Evolutionary conservation across 2,888 invertebrate genomes (phyloP).

Genomic region (Empis stercorea): DNA sequence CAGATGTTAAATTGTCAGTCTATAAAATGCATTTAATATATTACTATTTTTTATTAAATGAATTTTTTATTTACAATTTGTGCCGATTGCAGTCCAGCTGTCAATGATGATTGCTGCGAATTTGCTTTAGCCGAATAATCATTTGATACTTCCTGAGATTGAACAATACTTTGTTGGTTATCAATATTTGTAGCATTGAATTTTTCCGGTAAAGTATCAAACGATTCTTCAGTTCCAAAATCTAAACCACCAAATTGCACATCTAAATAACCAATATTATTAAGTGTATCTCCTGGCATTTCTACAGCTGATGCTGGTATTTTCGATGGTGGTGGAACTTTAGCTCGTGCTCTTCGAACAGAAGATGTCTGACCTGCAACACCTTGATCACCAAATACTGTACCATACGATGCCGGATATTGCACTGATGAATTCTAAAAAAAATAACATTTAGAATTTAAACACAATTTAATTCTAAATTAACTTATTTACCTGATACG

Average conservation of each 20-base stretch:
- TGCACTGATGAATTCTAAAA: slow-evolving; percentile 23
- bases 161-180: slow-evolving; percentile 18
- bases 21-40: slow-evolving; percentile 10
- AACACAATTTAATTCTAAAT: slow-evolving; percentile 8
- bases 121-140: slow-evolving; percentile 32
- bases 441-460: slow-evolving; percentile 14
- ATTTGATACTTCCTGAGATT: slow-evolving; percentile 21
- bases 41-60: too few species aligned
- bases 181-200: slow-evolving; percentile 31
- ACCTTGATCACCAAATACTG: slow-evolving; percentile 29
- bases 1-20: slow-evolving; percentile 28
- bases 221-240: slow-evolving; percentile 42
- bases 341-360: slow-evolving; percentile 47
- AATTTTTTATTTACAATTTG: slow-evolving; percentile 29
- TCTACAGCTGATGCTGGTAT: slow-evolving; percentile 91
- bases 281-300: slow-evolving; percentile 81
- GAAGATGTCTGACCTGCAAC: slow-evolving; percentile 24
- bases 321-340: slow-evolving; percentile 76
- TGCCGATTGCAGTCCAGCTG: slow-evolving; percentile 29
- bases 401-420: slow-evolving; percentile 32
- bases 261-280: slow-evolving; percentile 65
- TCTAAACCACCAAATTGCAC: slow-evolving; percentile 90
- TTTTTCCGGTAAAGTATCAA: slow-evolving; percentile 34
- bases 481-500: too few species aligned
- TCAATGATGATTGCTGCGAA: slow-evolving; percentile 16